Percentiles rank a stretch among this genome's conserved stretches.
Conservation (phyloP, 1,140 invertebrate species). For the Copidosoma floridanum region DNA sequence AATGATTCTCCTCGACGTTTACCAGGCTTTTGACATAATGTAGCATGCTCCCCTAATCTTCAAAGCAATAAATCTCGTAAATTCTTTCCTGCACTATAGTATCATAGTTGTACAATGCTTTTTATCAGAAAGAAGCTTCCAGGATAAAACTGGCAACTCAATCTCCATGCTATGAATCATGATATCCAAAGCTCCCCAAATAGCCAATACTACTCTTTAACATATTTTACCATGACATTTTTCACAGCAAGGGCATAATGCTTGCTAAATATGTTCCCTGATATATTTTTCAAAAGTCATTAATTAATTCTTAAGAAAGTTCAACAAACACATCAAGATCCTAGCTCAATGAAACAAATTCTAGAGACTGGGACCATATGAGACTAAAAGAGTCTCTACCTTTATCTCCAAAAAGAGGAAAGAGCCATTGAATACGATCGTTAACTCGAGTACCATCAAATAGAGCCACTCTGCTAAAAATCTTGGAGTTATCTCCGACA, state of each 20-base stretch:
- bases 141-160: background rate
- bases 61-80: constrained; percentile 20
- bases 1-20: no score
- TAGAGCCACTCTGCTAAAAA: constrained; percentile 12
- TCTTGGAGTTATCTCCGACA: background rate
- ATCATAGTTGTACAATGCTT: constrained; percentile 6
- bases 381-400: no score
- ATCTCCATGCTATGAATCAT: background rate
- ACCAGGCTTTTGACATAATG: no score
- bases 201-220: background rate
- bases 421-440: background rate
- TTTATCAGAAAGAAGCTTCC: no score
- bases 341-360: no score
- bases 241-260: background rate
- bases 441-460: background rate
- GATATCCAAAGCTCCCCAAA: background rate
- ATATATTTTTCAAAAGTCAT: background rate
- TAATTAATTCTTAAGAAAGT: background rate
- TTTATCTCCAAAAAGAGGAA: no score
- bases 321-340: no score
- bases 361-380: no score
- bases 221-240: background rate
- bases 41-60: constrained; percentile 19
- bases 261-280: background rate
- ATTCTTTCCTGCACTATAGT: constrained; percentile 21